These are phyloP conservation scores for Procambarus virginalis DNA, from an alignment of 1,140 invertebrate genomes.

Conservation along the genomic window DNA sequence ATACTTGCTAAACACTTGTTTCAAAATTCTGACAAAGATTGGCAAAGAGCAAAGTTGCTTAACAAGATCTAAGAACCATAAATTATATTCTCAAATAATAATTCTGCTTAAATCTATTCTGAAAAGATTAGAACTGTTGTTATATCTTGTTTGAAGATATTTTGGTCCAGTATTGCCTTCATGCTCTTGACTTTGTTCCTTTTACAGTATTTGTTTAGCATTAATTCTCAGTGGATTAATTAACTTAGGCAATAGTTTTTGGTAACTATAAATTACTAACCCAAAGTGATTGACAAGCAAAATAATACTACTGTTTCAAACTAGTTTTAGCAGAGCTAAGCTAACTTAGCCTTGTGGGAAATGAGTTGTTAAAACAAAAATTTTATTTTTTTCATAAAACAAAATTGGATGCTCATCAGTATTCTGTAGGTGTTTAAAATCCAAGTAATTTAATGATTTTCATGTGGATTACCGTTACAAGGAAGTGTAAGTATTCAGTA, in stretches of 20 bases:
- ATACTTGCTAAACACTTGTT: too few species aligned
- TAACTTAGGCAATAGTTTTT: slow-evolving; percentile 51
- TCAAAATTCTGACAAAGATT: not conserved
- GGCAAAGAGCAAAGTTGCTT: not conserved
- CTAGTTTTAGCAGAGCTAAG: slow-evolving; percentile 39
- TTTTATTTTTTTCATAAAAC: not conserved
- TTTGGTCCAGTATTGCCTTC: slow-evolving; percentile 40
- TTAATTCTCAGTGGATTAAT: slow-evolving; percentile 41
- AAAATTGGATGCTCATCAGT: not conserved
- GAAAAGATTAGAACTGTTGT: too few species aligned
- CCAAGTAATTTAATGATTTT: not conserved
- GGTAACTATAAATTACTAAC: slow-evolving; percentile 25
- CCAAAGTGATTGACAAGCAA: slow-evolving; percentile 20
- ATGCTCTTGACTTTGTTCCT: slow-evolving; percentile 36
- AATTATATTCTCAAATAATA: too few species aligned
- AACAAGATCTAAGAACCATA: not conserved
- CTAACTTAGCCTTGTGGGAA: slow-evolving; percentile 37
- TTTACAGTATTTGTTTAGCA: slow-evolving; percentile 61
- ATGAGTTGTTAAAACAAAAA: slow-evolving; percentile 4
- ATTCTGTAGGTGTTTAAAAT: not conserved
- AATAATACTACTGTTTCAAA: not conserved
- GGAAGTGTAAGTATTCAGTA: too few species aligned
- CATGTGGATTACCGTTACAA: not conserved
- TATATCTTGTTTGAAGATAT: not conserved
- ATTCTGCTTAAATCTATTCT: too few species aligned